Evolutionary conservation across 2,888 invertebrate genomes (phyloP).

Genomic region (Tyria jacobaeae): DNA sequence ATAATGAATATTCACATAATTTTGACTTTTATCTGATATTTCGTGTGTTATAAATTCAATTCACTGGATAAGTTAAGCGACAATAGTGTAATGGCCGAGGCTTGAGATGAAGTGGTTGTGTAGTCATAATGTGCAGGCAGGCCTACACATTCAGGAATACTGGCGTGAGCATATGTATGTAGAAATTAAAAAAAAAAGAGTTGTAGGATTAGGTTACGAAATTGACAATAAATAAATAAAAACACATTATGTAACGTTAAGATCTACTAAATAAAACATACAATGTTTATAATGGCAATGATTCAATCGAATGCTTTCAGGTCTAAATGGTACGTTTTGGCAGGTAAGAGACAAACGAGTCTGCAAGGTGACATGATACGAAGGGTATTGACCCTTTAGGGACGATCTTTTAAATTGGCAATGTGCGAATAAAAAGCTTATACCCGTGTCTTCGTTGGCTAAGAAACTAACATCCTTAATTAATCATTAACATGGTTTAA

Average conservation of each 20-base stretch:
- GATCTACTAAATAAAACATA: neutral
- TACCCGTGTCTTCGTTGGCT: too few species aligned
- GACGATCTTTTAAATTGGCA: neutral
- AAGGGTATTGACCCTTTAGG: neutral
- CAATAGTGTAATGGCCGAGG: too few species aligned
- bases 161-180: too few species aligned
- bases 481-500: too few species aligned
- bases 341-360: neutral
- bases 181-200: too few species aligned
- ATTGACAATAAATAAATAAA: too few species aligned
- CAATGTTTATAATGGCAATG: neutral
- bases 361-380: neutral
- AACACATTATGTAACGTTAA: too few species aligned
- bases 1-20: neutral
- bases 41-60: neutral
- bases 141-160: too few species aligned
- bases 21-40: neutral
- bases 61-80: neutral
- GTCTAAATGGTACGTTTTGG: neutral
- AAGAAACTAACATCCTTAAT: too few species aligned
- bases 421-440: neutral
- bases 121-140: too few species aligned
- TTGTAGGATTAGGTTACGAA: too few species aligned
- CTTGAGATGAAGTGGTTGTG: too few species aligned
- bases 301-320: neutral